Evolutionary conservation across 2,888 invertebrate genomes (phyloP).

Genomic region (Calliopum simillimum): DNA sequence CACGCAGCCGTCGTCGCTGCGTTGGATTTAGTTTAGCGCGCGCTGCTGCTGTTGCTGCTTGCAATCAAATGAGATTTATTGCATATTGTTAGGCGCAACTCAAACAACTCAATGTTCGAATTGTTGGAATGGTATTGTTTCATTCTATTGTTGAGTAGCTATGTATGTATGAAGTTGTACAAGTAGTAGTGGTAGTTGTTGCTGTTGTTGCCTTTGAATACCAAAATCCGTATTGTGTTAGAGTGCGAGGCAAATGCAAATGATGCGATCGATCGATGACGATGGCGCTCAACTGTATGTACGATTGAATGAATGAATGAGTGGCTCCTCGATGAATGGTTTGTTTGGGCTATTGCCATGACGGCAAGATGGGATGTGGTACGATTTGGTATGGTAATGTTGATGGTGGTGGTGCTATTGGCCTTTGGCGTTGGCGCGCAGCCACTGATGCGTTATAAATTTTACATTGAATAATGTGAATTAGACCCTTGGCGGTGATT

Average conservation of each 20-base stretch:
- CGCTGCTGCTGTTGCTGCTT: conserved; percentile 21
- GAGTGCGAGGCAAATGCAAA: conserved; percentile 27
- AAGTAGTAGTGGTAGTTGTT: too few relatives aligned
- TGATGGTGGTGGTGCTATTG: not conserved
- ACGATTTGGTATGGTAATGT: too few relatives aligned
- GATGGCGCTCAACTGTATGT: not conserved
- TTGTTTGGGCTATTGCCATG: not conserved
- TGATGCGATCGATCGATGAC: conserved; percentile 15
- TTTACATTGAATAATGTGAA: conserved; percentile 31
- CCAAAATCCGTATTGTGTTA: not conserved
- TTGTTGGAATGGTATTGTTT: conserved; percentile 22
- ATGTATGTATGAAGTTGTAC: too few relatives aligned
- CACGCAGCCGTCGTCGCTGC: conserved; percentile 2
- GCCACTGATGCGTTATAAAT: conserved; percentile 34
- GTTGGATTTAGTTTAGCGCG: conserved; percentile 22
- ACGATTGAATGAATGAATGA: not conserved
- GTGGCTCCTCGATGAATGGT: conserved; percentile 16
- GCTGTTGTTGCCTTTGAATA: too few relatives aligned
- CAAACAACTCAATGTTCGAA: conserved; percentile 33
- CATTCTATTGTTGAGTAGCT: not conserved
- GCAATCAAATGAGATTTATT: conserved; percentile 35
- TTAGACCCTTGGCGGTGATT: conserved; percentile 14
- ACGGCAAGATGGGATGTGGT: too few relatives aligned
- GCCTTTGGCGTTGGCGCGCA: conserved; percentile 25
- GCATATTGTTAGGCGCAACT: conserved; percentile 33